These are phyloP conservation scores for Oedothorax gibbosus DNA, from an alignment of 1,140 invertebrate species.

Conservation along the genomic window DNA sequence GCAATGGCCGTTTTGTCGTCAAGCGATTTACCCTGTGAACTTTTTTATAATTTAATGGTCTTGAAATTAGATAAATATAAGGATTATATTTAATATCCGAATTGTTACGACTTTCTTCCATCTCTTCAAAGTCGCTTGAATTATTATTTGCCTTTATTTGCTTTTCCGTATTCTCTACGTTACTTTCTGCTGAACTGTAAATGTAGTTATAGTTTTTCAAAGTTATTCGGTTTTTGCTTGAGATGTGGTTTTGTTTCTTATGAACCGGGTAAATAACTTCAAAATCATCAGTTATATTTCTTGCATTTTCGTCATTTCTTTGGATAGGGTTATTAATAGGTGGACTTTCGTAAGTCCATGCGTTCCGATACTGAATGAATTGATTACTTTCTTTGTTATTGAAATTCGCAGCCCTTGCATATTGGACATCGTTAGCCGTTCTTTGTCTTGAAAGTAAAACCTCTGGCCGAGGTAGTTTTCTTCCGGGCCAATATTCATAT, in stretches of 20 bases:
- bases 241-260: background rate
- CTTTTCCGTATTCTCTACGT: background rate
- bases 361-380: background rate
- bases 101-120: background rate
- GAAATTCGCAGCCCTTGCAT: background rate
- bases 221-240: background rate
- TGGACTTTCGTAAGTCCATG: no score
- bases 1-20: background rate
- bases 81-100: background rate
- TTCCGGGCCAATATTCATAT: background rate
- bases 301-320: background rate
- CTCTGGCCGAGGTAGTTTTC: background rate
- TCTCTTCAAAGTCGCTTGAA: background rate
- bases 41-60: background rate
- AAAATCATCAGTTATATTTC: conserved; percentile 16
- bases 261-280: background rate
- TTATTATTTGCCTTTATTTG: background rate
- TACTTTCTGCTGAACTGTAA: conserved; percentile 2
- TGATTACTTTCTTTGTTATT: background rate
- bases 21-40: background rate
- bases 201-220: background rate
- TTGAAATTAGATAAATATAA: background rate
- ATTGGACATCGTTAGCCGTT: background rate
- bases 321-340: background rate
- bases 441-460: background rate